Evolutionary conservation across 2,888 invertebrate genomes (phyloP), one percentile per base, ranked within the genome.

Genomic region (Drosophila heteroneura): DNA sequence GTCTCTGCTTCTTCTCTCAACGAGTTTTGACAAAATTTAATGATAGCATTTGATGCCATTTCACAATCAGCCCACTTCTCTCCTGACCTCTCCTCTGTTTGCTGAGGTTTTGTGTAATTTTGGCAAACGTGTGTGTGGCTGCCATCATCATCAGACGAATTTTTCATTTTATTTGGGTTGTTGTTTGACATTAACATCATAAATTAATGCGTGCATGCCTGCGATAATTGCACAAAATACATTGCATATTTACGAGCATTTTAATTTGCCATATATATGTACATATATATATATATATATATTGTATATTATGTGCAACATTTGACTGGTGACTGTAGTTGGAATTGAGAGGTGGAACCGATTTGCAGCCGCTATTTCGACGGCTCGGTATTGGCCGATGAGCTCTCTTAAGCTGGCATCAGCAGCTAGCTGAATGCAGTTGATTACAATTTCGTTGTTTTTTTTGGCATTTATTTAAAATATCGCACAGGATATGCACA

Each of bases 181-280:
- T 52, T 39, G 44, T 39, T 59, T 47, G 61, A 66, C 52, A 69
- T 75, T 82, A 83, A 69, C 57, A 64, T 71, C 73, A 74, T 82
- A 72, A 76, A 79, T 85, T 84, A 75, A 84, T 69, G 51, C 59
- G 56, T 56, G 65, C 26, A 54, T 37, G 47, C 58, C 51, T 33
- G 76, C 49, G 85, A 85, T 89, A 84, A 84, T 82, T 82, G 76
- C 69, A 51, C 56, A 54, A 63, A 76, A 68, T 67, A 37, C 70
- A 80, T 80, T 82, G 70, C 83, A 76, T 85, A 89, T 89, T 87
- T 82, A 82, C 82, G 66, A 74, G 67, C 69, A 58, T 54, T 68
- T 58, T 56, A 54, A 52, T 80, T 71, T 47, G 56, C n/a, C 47
- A 47, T 16, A 22, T 52, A 37, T 41, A 77, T 53, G 22, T 28